Evolutionary conservation across 2,888 invertebrate species (phyloP).

Genomic region (Temnothorax ravouxi): DNA sequence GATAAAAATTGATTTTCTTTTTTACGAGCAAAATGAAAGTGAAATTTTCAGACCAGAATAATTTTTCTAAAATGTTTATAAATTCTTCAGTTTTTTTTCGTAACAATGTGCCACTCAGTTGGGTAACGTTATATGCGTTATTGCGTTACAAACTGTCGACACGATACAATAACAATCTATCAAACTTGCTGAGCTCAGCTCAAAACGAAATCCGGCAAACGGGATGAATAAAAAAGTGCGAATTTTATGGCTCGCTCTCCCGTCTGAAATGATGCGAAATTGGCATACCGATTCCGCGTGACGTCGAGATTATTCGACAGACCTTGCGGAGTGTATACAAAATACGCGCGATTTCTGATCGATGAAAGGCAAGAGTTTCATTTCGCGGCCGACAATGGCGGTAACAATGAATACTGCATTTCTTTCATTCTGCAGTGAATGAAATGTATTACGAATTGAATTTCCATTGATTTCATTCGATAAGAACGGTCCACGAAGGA

Average conservation of each 20-base stretch:
- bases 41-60: background rate
- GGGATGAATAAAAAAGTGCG: slow-evolving; percentile 46
- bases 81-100: background rate
- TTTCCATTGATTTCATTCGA: slow-evolving; percentile 18
- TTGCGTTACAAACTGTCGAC: slow-evolving; percentile 23
- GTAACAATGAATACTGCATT: slow-evolving; percentile 33
- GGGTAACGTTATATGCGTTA: background rate
- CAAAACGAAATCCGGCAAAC: slow-evolving; percentile 21
- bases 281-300: slow-evolving; percentile 16
- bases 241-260: slow-evolving; percentile 36
- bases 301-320: slow-evolving; percentile 44
- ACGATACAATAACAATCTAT: slow-evolving; percentile 43
- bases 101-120: slow-evolving; percentile 5
- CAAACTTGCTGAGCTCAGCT: slow-evolving; percentile 35
- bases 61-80: background rate
- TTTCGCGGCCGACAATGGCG: slow-evolving; percentile 16
- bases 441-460: slow-evolving; percentile 35
- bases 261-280: slow-evolving; percentile 37
- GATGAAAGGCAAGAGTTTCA: slow-evolving; percentile 32
- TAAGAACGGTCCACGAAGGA: background rate
- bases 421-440: slow-evolving; percentile 8
- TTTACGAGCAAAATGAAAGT: background rate
- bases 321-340: slow-evolving; percentile 31
- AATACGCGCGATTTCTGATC: slow-evolving; percentile 37
- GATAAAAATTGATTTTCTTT: slow-evolving; percentile 5